A percentile compares a stretch with the other conserved stretches of the same genome.
These are phyloP conservation scores for Alviniconcha marisindica DNA, from an alignment of 1,140 invertebrate species.

Conservation along the genomic window DNA sequence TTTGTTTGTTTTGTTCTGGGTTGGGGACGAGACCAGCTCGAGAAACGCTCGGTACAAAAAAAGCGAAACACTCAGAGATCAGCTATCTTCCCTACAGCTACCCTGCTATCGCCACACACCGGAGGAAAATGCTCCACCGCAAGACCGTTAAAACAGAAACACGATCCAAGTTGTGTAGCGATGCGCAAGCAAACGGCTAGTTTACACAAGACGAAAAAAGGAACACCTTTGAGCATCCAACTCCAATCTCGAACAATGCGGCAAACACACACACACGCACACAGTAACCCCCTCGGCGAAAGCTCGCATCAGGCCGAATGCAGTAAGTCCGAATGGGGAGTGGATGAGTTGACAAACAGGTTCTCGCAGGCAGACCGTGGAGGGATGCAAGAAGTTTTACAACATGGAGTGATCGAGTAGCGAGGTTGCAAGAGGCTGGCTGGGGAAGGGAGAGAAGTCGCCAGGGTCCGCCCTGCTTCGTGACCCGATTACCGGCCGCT, in stretches of 20 bases:
- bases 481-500: neutral
- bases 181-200: neutral
- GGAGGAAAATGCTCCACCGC: neutral
- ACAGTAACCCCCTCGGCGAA: neutral
- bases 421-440: neutral
- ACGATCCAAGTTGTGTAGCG: neutral
- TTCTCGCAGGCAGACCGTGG: neutral
- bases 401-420: neutral
- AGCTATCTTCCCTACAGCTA: neutral
- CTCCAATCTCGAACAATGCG: neutral
- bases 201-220: neutral
- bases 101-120: neutral
- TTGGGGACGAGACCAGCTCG: neutral
- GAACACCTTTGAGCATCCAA: neutral
- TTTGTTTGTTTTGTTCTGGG: slow-evolving; percentile 5
- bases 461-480: slow-evolving; percentile 4
- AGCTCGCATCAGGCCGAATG: neutral
- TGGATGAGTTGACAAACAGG: neutral
- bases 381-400: neutral
- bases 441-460: neutral
- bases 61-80: neutral
- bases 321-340: neutral
- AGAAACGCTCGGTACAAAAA: neutral
- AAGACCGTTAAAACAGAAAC: neutral
- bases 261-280: neutral